A percentile compares a stretch with the other conserved stretches of the same genome.
Conservation (phyloP, 2,797 vertebrate species). For the Sylvilagus floridanus region DNA sequence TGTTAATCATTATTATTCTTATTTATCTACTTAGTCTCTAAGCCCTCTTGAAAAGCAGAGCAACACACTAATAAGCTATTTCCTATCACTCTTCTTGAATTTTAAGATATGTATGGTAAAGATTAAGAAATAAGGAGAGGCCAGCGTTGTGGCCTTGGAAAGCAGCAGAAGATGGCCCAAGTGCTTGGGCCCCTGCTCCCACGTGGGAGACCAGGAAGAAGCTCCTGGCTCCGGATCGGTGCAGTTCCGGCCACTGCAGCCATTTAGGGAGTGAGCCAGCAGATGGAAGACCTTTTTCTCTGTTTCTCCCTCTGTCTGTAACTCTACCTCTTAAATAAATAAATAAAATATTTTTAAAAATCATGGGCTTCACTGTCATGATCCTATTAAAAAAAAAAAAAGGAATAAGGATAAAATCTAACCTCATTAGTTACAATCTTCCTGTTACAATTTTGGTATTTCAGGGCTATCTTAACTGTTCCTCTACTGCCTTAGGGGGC, state of each 20-base stretch:
- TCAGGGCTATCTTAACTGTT: not conserved
- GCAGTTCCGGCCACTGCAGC: no score
- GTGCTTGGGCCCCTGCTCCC: no score
- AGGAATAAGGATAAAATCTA: not conserved
- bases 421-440: not conserved
- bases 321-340: no score
- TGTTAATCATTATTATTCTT: constrained; percentile 79
- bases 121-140: constrained; percentile 7
- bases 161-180: no score
- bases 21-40: constrained; percentile 66
- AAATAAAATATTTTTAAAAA: no score
- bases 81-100: constrained; percentile 6
- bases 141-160: no score
- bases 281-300: no score
- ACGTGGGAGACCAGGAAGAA: no score
- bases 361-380: no score
- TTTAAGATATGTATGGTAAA: constrained; percentile 18
- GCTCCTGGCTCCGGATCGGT: no score
- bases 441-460: not conserved
- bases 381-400: not conserved
- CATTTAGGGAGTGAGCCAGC: no score
- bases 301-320: no score
- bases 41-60: constrained; percentile 22
- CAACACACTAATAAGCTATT: not conserved
- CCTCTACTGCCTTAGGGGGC: not conserved